A percentile compares a stretch with the other conserved stretches of the same genome.
phyloP scores from a whole-genome alignment of 2,797 vertebrate genomes.

The Poeciliopsis gracilis region DNA sequence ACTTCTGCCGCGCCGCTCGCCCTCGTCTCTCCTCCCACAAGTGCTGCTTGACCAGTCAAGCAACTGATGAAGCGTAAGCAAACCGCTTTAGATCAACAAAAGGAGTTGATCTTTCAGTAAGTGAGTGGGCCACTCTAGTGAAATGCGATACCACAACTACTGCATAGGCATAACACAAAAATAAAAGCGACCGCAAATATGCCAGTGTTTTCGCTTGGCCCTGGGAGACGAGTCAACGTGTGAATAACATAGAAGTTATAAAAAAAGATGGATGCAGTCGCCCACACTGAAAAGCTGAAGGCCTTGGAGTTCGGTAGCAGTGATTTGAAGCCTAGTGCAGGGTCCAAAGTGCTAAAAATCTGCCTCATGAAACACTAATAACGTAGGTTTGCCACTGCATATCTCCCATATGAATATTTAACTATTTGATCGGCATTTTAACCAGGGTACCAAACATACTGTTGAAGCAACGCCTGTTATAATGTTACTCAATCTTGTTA shows the following conservation, averaged over 20 bases:
- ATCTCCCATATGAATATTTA: background rate
- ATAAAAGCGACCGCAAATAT: conserved; percentile 53
- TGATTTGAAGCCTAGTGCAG: background rate
- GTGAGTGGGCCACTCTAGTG: conserved; percentile 60
- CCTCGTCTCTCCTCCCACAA: conserved; percentile 59
- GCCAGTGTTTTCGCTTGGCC: conserved; percentile 33
- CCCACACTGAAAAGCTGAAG: background rate
- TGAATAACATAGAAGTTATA: conserved; percentile 28
- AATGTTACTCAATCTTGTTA: background rate
- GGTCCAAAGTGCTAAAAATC: background rate
- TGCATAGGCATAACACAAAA: conserved; percentile 48
- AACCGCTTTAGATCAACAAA: conserved; percentile 70
- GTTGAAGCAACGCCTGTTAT: background rate
- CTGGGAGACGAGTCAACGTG: conserved; percentile 37
- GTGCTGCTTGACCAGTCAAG: conserved; percentile 59
- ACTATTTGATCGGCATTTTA: background rate
- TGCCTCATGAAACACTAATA: background rate
- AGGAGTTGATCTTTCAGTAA: conserved; percentile 69
- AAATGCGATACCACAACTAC: conserved; percentile 60
- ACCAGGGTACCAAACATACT: background rate
- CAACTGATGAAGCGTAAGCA: conserved; percentile 69
- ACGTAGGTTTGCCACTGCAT: background rate
- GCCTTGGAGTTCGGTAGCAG: background rate
- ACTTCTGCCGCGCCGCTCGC: conserved; percentile 63
- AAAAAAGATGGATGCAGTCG: conserved; percentile 3